Percentiles rank a stretch among this genome's conserved stretches.
Evolutionary conservation across 2,888 invertebrate species (phyloP).

Genomic region (Dryadula phaetusa): DNA sequence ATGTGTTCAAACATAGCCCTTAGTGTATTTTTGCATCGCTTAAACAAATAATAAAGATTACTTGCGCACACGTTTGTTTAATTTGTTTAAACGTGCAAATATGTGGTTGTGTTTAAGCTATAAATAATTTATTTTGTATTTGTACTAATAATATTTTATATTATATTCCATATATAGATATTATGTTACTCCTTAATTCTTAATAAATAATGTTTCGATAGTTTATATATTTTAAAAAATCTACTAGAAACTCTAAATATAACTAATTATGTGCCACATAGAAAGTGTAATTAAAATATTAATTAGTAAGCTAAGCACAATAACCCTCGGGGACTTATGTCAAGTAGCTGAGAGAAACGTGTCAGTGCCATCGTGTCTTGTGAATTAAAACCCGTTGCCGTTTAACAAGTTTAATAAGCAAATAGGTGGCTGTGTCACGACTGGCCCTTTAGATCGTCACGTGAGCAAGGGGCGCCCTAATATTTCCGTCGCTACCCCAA

Average conservation of each 20-base stretch:
- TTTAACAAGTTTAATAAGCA: constrained; percentile 43
- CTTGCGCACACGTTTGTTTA: constrained; percentile 41
- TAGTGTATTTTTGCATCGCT: constrained; percentile 44
- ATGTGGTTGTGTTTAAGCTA: constrained; percentile 15
- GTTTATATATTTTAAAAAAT: too few species aligned
- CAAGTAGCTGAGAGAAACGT: constrained; percentile 17
- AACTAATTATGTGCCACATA: neutral
- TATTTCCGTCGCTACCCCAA: constrained; percentile 72
- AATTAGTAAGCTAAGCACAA: constrained; percentile 6
- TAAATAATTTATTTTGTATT: constrained; percentile 5
- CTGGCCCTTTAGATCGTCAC: constrained; percentile 46
- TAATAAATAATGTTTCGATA: too few species aligned
- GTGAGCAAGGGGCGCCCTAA: constrained; percentile 54
- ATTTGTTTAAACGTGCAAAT: constrained; percentile 35
- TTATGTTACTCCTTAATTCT: too few species aligned
- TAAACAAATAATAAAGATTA: constrained; percentile 41
- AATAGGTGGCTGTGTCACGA: constrained; percentile 42
- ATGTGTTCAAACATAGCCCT: constrained; percentile 44
- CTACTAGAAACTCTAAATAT: neutral
- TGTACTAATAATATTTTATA: constrained; percentile 1
- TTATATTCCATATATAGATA: neutral
- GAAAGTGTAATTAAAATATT: constrained; percentile 12
- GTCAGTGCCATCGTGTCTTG: constrained; percentile 18
- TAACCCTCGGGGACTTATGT: constrained; percentile 13
- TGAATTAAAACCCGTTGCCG: constrained; percentile 27